Conservation (phyloP, 2,888 invertebrate genomes). For the Microdon myrmicae region DNA sequence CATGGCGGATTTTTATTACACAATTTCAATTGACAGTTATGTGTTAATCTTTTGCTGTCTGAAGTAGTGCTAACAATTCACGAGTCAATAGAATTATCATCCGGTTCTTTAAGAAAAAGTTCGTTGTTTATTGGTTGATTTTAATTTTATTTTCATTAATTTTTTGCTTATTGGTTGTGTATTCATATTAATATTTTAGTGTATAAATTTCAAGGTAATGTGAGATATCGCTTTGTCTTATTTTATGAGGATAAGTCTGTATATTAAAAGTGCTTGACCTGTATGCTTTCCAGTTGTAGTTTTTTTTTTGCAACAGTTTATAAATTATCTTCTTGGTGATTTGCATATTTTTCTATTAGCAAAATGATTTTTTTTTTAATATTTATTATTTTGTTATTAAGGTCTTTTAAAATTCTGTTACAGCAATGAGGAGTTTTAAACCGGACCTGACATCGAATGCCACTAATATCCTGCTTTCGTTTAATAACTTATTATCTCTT, state of each 20-base stretch:
- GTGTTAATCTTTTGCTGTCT: no score
- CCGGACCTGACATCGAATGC: no score
- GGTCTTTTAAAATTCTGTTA: no score
- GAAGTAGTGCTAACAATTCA: no score
- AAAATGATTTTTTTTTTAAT: slow-evolving; percentile 6
- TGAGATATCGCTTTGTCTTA: slow-evolving; percentile 22
- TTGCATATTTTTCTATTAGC: slow-evolving; percentile 11
- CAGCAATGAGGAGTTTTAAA: no score
- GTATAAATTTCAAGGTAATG: slow-evolving; percentile 33
- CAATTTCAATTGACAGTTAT: no score
- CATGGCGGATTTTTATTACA: no score
- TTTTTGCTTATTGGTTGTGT: slow-evolving; percentile 27
- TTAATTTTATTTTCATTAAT: slow-evolving; percentile 30
- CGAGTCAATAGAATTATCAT: slow-evolving; percentile 8
- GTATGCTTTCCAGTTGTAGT: no score
- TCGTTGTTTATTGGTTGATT: slow-evolving; percentile 13
- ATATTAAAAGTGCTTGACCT: no score
- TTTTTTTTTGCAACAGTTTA: slow-evolving; percentile 8
- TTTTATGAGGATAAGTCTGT: slow-evolving; percentile 31
- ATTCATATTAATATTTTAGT: slow-evolving; percentile 31
- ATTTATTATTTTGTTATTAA: slow-evolving; percentile 2
- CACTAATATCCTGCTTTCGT: no score
- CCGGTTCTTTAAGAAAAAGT: slow-evolving; percentile 1
- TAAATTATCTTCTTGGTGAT: slow-evolving; percentile 12
- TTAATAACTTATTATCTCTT: no score